Conservation (phyloP, 2,888 invertebrate genomes). For the Ectemnius lituratus region DNA sequence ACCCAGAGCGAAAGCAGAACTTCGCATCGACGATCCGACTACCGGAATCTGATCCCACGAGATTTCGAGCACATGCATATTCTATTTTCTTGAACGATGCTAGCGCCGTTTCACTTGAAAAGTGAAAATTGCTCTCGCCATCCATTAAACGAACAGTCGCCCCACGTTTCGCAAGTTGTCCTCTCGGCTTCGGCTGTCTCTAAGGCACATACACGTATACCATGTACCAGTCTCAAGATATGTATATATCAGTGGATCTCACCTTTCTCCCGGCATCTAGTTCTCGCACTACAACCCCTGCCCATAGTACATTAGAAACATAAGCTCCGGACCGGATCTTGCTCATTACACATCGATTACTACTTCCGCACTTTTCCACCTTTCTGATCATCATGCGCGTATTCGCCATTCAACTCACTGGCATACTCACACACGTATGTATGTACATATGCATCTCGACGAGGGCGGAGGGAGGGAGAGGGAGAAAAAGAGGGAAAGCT, state of each 20-base stretch:
- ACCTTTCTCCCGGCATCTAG: not conserved
- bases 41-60: too few relatives aligned
- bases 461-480: conserved; percentile 16
- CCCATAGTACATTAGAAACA: too few relatives aligned
- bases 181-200: not conserved
- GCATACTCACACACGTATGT: not conserved
- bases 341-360: not conserved
- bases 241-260: not conserved
- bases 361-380: conserved; percentile 11
- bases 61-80: too few relatives aligned
- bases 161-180: conserved; percentile 6
- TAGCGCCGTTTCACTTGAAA: not conserved
- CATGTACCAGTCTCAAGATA: too few relatives aligned
- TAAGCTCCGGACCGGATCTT: too few relatives aligned
- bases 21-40: too few relatives aligned
- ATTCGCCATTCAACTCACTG: conserved; percentile 24
- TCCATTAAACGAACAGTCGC: conserved; percentile 10
- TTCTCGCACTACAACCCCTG: not conserved
- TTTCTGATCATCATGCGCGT: conserved; percentile 21
- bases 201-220: too few relatives aligned
- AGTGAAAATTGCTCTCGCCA: conserved; percentile 5
- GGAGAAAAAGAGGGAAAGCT: conserved; percentile 39
- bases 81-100: not conserved
- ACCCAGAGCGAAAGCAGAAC: too few relatives aligned
- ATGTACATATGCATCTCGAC: not conserved